Evolutionary conservation across 1,140 invertebrate genomes (phyloP).

Genomic region (Manduca sexta): DNA sequence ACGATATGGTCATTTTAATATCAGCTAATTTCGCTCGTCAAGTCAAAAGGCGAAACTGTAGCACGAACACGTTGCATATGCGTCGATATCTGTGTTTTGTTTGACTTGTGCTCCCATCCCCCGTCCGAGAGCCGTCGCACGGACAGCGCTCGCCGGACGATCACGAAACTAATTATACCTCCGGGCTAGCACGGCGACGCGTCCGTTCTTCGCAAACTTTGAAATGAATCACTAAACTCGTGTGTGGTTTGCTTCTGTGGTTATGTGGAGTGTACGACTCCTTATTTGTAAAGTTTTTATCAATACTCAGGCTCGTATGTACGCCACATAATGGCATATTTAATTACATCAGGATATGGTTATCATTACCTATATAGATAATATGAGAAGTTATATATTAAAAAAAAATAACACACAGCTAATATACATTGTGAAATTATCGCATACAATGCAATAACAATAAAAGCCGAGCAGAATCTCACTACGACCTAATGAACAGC

Average conservation of each 20-base stretch:
- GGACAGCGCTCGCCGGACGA: conserved; percentile 22
- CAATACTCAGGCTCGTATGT: too few species aligned
- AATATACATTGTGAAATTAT: too few species aligned
- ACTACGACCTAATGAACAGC: too few species aligned
- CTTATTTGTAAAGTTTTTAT: too few species aligned
- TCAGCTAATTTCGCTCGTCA: not conserved
- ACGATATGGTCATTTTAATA: too few species aligned
- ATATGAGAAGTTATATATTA: too few species aligned
- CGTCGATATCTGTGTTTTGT: conserved; percentile 37
- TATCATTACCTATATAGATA: too few species aligned
- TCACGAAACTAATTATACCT: conserved; percentile 57
- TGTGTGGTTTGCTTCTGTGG: conserved; percentile 8
- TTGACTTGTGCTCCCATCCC: conserved; percentile 41
- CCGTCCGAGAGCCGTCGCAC: not conserved
- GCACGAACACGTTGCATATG: conserved; percentile 14
- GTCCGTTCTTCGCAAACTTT: conserved; percentile 44
- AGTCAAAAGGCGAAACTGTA: not conserved
- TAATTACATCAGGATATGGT: too few species aligned
- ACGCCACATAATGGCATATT: too few species aligned
- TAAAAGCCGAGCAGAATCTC: too few species aligned
- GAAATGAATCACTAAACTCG: conserved; percentile 38
- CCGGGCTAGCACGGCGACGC: conserved; percentile 34
- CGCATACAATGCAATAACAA: too few species aligned
- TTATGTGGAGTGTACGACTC: not conserved
- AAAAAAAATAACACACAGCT: too few species aligned